These are phyloP conservation scores for Archilochus colubris DNA, from an alignment of 2,113 vertebrate species.

Conservation along the genomic window DNA sequence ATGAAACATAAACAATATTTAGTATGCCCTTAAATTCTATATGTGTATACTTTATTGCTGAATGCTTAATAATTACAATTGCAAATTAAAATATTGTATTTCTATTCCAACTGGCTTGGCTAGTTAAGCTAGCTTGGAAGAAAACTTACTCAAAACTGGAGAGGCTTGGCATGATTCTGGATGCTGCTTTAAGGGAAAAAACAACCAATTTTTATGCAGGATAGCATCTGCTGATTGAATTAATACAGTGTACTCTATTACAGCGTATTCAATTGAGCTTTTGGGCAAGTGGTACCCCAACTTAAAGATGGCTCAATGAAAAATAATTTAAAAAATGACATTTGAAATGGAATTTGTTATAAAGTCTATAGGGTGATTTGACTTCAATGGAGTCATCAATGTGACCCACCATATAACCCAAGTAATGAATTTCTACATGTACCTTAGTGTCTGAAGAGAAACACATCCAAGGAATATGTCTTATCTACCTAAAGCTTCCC, in stretches of 20 bases:
- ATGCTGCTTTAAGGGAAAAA: not conserved
- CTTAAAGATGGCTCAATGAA: not conserved
- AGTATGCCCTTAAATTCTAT: not conserved
- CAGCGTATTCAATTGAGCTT: not conserved
- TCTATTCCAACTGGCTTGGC: not conserved
- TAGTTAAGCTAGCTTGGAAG: not conserved
- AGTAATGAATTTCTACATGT: slow-evolving; percentile 19
- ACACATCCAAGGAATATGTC: not conserved
- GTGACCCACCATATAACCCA: not conserved
- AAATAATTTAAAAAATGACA: slow-evolving; percentile 11
- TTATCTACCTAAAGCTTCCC: not conserved
- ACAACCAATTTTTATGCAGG: not conserved
- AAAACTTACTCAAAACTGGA: not conserved
- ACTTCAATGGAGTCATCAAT: slow-evolving; percentile 16
- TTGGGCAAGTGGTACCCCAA: not conserved
- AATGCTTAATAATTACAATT: not conserved
- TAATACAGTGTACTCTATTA: not conserved
- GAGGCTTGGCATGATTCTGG: not conserved
- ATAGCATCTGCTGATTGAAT: not conserved
- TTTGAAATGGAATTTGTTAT: slow-evolving; percentile 6
- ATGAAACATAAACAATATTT: not conserved
- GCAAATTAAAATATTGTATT: not conserved
- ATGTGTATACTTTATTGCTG: not conserved
- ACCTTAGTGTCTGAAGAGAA: not conserved
- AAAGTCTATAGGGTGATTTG: not conserved